Evolutionary conservation across 2,797 vertebrate species (phyloP).

Genomic region (Remorina albescens): DNA sequence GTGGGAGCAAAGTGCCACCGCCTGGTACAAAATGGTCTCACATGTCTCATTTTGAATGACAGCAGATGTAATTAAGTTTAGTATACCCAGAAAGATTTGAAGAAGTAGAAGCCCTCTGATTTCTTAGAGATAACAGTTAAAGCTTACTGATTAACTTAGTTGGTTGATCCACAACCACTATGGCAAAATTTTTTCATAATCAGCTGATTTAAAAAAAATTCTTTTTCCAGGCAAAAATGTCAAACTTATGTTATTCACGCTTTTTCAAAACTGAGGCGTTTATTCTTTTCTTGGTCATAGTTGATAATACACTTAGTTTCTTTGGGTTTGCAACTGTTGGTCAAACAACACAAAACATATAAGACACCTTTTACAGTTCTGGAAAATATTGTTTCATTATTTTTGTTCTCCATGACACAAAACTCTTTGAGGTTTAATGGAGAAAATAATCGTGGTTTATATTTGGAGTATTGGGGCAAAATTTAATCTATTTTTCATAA

Average conservation of each 20-base stretch:
- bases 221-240: background rate
- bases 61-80: background rate
- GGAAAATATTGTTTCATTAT: background rate
- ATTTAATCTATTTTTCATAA: background rate
- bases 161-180: background rate
- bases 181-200: too few species aligned
- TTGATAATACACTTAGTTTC: background rate
- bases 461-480: background rate
- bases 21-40: slow-evolving; percentile 67
- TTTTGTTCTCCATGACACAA: too few species aligned
- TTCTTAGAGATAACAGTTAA: background rate
- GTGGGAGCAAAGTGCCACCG: slow-evolving; percentile 69
- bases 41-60: background rate
- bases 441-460: background rate
- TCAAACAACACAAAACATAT: background rate
- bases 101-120: background rate
- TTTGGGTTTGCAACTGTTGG: background rate
- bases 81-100: background rate
- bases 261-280: background rate
- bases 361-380: background rate
- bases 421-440: background rate
- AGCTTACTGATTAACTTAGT: background rate
- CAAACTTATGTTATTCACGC: background rate
- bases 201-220: background rate
- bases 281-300: background rate